A percentile compares a stretch with the other conserved stretches of the same genome.
These are phyloP conservation scores for Cyclophora albipunctata DNA, from an alignment of 2,888 invertebrate genomes.

Conservation along the genomic window DNA sequence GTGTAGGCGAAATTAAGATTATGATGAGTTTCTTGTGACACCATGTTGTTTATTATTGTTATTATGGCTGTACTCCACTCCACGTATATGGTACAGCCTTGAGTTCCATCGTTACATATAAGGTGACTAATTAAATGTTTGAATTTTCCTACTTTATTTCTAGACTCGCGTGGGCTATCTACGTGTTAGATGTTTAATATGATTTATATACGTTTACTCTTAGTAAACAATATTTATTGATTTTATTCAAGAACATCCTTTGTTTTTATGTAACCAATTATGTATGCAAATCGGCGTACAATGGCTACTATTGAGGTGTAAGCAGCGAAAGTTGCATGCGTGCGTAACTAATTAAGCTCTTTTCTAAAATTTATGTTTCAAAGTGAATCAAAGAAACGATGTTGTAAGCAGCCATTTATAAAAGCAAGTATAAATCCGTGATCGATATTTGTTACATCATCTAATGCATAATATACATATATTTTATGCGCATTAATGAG, in stretches of 20 bases:
- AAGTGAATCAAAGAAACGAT: constrained; percentile 25
- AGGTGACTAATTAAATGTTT: constrained; percentile 65
- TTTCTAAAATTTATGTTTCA: constrained; percentile 37
- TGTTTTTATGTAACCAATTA: too few relatives aligned
- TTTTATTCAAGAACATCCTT: too few relatives aligned
- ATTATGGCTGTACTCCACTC: constrained; percentile 24
- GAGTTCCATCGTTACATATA: constrained; percentile 57
- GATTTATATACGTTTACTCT: neutral
- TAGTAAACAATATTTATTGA: too few relatives aligned
- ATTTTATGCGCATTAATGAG: too few relatives aligned
- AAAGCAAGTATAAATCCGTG: constrained; percentile 21
- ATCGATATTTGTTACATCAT: constrained; percentile 30
- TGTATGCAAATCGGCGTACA: neutral
- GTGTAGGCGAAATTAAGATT: constrained; percentile 57
- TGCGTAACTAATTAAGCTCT: constrained; percentile 33
- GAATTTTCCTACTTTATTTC: constrained; percentile 63
- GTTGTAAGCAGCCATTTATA: constrained; percentile 14
- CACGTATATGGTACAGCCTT: constrained; percentile 58
- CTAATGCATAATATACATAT: neutral
- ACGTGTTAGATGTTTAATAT: constrained; percentile 19
- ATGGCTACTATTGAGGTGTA: constrained; percentile 34
- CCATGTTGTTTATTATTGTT: constrained; percentile 62
- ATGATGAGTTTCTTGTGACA: constrained; percentile 64
- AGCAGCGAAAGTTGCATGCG: constrained; percentile 45
- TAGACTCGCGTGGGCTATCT: constrained; percentile 48